These are phyloP conservation scores for Hylaeus anthracinus DNA, from an alignment of 1,140 invertebrate species.

Conservation along the genomic window DNA sequence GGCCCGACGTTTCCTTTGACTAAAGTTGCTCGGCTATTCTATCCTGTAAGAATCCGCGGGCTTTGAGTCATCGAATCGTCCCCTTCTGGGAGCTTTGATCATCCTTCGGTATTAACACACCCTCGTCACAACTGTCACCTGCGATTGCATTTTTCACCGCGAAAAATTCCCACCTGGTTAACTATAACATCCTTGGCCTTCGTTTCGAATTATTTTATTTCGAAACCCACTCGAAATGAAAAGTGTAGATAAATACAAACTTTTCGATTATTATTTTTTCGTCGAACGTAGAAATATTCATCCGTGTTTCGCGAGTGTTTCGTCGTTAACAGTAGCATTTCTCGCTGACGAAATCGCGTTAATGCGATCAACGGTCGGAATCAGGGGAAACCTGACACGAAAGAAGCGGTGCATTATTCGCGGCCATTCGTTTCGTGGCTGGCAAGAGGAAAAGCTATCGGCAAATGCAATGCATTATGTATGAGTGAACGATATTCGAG, in stretches of 20 bases:
- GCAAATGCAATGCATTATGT: constrained; percentile 73
- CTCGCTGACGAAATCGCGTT: not conserved
- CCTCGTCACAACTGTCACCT: not conserved
- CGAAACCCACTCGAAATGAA: no score
- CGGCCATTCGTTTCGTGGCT: constrained; percentile 36
- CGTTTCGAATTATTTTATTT: no score
- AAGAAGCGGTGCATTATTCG: constrained; percentile 52
- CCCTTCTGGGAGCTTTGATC: constrained; percentile 20
- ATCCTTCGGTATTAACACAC: constrained; percentile 4
- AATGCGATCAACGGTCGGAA: constrained; percentile 17
- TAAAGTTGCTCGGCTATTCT: constrained; percentile 37
- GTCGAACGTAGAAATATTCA: not conserved
- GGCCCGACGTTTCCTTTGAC: constrained; percentile 57
- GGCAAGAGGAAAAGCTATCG: constrained; percentile 55
- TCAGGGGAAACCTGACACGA: not conserved
- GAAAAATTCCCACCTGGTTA: no score
- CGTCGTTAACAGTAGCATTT: not conserved
- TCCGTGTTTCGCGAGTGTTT: not conserved
- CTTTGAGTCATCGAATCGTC: constrained; percentile 19
- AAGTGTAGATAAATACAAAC: no score
- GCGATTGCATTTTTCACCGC: no score
- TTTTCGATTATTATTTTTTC: no score
- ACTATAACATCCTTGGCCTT: no score
- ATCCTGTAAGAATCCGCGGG: constrained; percentile 27
- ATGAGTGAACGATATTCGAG: constrained; percentile 50